A percentile compares a stretch with the other conserved stretches of the same genome.
Conservation (phyloP, 92 coral and sea anemone genomes). For the Chrysogorgia sp. region DNA sequence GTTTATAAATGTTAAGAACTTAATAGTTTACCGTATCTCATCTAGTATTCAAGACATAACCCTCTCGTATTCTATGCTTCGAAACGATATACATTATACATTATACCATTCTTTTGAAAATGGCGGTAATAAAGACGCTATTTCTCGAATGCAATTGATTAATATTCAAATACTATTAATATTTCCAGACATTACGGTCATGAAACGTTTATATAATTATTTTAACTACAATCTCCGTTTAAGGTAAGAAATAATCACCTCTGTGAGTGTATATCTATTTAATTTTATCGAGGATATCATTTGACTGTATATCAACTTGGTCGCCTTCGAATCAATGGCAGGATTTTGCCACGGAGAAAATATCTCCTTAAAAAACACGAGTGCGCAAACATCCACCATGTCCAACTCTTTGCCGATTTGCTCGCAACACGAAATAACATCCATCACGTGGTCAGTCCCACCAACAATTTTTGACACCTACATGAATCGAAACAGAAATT, state of each 20-base stretch:
- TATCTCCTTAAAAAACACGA: conserved; percentile 78
- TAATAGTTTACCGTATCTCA: no score
- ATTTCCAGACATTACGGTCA: neutral
- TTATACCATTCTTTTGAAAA: no score
- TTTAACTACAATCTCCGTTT: neutral
- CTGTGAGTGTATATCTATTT: conserved; percentile 8
- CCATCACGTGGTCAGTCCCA: conserved; percentile 75
- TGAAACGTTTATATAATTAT: neutral
- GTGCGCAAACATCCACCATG: conserved; percentile 33
- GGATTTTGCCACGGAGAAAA: conserved; percentile 64
- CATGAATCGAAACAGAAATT: neutral
- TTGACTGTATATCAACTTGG: conserved; percentile 38
- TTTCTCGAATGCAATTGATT: no score
- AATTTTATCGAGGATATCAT: conserved; percentile 24
- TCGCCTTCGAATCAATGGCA: conserved; percentile 8
- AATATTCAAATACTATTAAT: neutral
- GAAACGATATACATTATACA: no score
- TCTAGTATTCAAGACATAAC: no score
- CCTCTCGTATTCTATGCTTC: no score
- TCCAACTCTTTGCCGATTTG: conserved; percentile 70
- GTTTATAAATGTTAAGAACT: no score
- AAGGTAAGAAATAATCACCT: conserved; percentile 5
- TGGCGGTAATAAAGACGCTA: no score
- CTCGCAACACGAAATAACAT: conserved; percentile 77
- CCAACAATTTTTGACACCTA: conserved; percentile 82